Evolutionary conservation across 2,888 invertebrate genomes (phyloP).

Genomic region (Sinotaia quadrata): DNA sequence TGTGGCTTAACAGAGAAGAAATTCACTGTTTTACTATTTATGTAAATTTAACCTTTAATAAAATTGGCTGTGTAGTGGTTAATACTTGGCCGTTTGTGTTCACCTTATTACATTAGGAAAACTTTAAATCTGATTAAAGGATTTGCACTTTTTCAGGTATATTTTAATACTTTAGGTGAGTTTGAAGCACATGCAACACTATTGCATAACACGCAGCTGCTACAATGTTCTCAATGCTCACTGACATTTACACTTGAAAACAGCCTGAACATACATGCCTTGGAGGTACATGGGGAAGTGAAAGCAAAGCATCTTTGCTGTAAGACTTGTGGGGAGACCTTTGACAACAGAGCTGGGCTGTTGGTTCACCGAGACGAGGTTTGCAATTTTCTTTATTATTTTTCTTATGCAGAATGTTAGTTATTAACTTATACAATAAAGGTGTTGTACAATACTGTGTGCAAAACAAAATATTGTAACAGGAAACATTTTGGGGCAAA

Average conservation of each 20-base stretch:
- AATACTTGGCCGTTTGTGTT: too few species aligned
- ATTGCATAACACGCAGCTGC: constrained; percentile 2
- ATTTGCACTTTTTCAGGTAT: constrained; percentile 1
- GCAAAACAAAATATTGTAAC: too few species aligned
- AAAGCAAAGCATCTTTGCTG: background rate
- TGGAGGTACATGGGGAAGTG: background rate
- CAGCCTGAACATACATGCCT: background rate
- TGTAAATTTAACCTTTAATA: too few species aligned
- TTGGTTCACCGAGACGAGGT: background rate
- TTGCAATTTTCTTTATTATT: too few species aligned
- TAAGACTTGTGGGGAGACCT: background rate
- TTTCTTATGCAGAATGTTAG: too few species aligned
- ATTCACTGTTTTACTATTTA: too few species aligned
- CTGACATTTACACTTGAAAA: background rate
- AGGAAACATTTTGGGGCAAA: too few species aligned
- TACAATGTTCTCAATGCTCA: constrained; percentile 1
- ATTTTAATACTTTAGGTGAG: constrained; percentile 4
- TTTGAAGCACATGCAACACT: constrained; percentile 11
- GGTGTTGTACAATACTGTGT: background rate
- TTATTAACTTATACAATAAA: too few species aligned
- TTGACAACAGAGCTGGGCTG: background rate
- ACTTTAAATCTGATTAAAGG: too few species aligned
- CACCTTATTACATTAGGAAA: too few species aligned
- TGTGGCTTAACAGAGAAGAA: too few species aligned
- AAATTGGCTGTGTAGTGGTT: too few species aligned